Conservation (phyloP, 2,113 vertebrate species). For the Xyrauchen texanus region DNA sequence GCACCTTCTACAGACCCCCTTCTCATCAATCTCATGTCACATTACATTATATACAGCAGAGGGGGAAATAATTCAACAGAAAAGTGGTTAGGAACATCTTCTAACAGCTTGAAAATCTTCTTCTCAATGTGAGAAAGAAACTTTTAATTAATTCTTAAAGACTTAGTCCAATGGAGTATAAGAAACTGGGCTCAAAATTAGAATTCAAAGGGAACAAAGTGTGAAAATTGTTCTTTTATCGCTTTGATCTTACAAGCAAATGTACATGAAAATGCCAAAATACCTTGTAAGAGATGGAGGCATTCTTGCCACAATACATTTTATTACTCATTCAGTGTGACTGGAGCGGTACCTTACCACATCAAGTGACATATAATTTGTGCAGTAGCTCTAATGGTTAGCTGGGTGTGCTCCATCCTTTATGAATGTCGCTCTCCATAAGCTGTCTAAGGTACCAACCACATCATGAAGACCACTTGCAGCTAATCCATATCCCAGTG, state of each 20-base stretch:
- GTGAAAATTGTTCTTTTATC: neutral
- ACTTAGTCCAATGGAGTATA: constrained; percentile 18
- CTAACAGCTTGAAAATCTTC: constrained; percentile 24
- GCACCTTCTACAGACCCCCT: constrained; percentile 1
- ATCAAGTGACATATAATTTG: constrained; percentile 16
- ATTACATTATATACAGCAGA: constrained; percentile 14
- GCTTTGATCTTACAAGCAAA: too few species aligned
- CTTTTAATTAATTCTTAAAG: constrained; percentile 35
- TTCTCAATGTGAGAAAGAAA: constrained; percentile 3
- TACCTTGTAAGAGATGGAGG: neutral
- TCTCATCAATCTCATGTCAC: constrained; percentile 16
- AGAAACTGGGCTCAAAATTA: neutral
- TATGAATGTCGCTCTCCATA: constrained; percentile 30
- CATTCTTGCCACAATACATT: neutral
- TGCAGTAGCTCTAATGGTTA: constrained; percentile 25
- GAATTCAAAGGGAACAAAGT: neutral
- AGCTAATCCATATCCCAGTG: neutral
- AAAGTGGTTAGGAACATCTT: neutral
- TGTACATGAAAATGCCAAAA: neutral
- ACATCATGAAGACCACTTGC: constrained; percentile 15
- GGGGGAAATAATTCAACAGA: constrained; percentile 20
- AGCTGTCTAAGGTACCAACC: constrained; percentile 7
- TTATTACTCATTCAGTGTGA: neutral
- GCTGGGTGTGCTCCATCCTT: constrained; percentile 44
- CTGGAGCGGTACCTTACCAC: constrained; percentile 55